Percentiles rank a stretch among this genome's conserved stretches.
These are phyloP conservation scores for Panulirus ornatus DNA, from an alignment of 1,140 invertebrate genomes.

Conservation along the genomic window DNA sequence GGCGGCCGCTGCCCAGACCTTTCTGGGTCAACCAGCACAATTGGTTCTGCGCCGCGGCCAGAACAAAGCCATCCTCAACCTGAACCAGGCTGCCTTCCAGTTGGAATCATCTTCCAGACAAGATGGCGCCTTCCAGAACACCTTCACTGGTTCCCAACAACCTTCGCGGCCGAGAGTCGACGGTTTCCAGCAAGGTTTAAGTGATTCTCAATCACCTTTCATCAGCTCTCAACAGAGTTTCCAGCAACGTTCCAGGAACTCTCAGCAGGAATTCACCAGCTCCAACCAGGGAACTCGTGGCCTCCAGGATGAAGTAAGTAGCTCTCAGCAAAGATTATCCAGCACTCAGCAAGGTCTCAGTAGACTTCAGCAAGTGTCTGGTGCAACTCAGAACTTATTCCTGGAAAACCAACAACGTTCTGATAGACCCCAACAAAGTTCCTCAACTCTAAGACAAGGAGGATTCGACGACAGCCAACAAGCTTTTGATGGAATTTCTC, in stretches of 20 bases:
- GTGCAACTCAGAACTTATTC: not conserved
- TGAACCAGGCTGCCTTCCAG: not conserved
- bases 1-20: not conserved
- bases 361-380: not conserved
- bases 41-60: not conserved
- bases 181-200: not conserved
- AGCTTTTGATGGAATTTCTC: not conserved
- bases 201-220: not conserved
- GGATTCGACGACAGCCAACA: not conserved
- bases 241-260: not conserved
- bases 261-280: not conserved
- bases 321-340: not conserved
- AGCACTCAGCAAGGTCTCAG: not conserved
- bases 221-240: not conserved
- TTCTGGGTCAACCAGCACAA: not conserved
- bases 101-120: not conserved
- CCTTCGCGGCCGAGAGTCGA: too few relatives aligned
- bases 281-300: not conserved
- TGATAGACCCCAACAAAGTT: not conserved
- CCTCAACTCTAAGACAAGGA: not conserved
- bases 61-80: not conserved
- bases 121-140: not conserved
- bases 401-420: not conserved
- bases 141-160: not conserved
- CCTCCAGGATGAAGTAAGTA: not conserved